A percentile compares a stretch with the other conserved stretches of the same genome.
Evolutionary conservation across 2,113 vertebrate genomes (phyloP).

Genomic region (Fulmarus glacialis): DNA sequence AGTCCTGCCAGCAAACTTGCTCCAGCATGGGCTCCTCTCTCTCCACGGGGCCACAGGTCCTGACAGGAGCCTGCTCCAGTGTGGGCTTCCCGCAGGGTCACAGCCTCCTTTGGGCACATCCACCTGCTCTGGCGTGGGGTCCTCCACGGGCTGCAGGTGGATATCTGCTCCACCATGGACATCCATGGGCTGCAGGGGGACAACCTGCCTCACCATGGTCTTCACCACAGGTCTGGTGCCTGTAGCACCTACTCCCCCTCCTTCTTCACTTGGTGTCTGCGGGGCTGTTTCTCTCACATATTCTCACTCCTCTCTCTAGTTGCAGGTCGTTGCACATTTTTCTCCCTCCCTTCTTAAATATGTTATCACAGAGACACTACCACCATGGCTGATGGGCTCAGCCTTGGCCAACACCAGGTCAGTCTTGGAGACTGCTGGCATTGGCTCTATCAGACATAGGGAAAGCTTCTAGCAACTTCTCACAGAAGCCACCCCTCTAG

Average conservation of each 20-base stretch:
- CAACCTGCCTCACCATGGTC: neutral
- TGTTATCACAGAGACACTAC: neutral
- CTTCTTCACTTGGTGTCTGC: neutral
- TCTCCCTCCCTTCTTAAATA: neutral
- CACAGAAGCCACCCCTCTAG: too few species aligned
- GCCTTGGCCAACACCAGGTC: neutral
- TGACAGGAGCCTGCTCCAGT: neutral
- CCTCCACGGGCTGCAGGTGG: neutral
- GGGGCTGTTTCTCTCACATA: neutral
- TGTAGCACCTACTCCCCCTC: neutral
- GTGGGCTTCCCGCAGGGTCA: neutral
- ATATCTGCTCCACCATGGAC: neutral
- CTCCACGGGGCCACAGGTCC: neutral
- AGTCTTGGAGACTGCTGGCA: neutral
- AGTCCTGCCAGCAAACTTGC: neutral
- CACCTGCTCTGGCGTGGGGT: neutral
- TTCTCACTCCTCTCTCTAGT: neutral
- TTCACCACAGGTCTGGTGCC: rapidly evolving
- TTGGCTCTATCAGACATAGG: neutral
- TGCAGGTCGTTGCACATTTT: too few species aligned
- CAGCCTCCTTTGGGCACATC: neutral
- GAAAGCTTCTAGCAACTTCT: too few species aligned
- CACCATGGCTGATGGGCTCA: neutral
- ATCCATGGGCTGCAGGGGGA: neutral
- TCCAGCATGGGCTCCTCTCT: neutral